Evolutionary conservation across 1,140 invertebrate genomes (phyloP), one percentile per base, ranked within the genome.

Genomic region (Caerostris extrusa): DNA sequence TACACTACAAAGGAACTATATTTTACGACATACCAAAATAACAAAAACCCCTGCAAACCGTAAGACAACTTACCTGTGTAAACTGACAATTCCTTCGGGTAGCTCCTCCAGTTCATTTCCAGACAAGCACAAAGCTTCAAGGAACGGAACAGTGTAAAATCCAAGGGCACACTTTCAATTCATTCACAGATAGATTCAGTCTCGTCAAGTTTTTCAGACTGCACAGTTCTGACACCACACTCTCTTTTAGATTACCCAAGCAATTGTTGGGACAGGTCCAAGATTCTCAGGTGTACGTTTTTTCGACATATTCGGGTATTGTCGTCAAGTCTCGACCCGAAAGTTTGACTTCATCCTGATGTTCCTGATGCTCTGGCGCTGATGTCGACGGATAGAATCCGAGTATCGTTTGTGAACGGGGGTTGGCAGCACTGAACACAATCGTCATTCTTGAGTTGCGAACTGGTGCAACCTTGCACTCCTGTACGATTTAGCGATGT

Each of bases 81-180:
- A 82, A 81, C 17, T 82, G 3, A 34, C 55, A 77, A 93, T 56
- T 7, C 69, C 86, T 7, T 93, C 87, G 0, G 93, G 53, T 34
- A 93, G 19, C 14, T 34, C 60, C 56, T 93, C 87, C 86, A 93
- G 55, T 57, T 93, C 93, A 89, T 93, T 93, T 5, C 86, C 93
- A 0, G 86, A 60, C 55, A 93, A 61, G 14, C 93, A 82, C 2
- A 93, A 12, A 10, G 89, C 93, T 83, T 93, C 93, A 53, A 93
- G 56, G 53, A 67, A 89, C 4, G 93, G 86, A 12, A 93, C 4
- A n/a, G 17, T 5, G 14, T 10, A 12, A 93, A 88, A 57, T 89
- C 85, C 71, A 90, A n/a, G 3, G 93, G 60, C n/a, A 88, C 34
- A 3, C 64, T 50, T 82, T 93, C 53, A 93, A 17, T 83, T 89